Conservation (phyloP, 2,797 vertebrate species). For the Platyrinchus mystaceus region DNA sequence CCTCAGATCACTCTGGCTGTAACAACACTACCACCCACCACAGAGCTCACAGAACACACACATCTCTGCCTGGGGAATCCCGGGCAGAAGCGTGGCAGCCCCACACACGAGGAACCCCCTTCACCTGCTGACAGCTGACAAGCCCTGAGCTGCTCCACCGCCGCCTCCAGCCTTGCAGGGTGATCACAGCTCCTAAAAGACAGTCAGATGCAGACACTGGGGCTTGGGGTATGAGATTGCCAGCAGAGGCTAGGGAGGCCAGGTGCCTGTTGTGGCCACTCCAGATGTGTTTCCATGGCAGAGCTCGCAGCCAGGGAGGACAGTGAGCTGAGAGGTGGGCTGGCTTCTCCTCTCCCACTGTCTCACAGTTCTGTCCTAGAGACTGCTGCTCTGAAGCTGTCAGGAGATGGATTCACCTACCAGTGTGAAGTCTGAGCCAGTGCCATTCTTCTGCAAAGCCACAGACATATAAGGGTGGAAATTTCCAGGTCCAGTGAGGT, state of each 20-base stretch:
- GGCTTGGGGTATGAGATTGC: neutral
- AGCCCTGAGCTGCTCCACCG: neutral
- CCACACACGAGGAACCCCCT: neutral
- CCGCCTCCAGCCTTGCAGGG: neutral
- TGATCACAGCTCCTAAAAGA: neutral
- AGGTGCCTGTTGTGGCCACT: neutral
- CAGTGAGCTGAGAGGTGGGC: neutral
- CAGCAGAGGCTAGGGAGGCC: neutral
- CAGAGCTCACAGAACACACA: neutral
- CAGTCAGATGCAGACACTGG: neutral
- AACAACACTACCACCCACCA: neutral
- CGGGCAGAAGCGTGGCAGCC: neutral
- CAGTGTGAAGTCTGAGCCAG: neutral
- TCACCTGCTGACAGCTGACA: neutral
- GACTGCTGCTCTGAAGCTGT: neutral
- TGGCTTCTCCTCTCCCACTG: neutral
- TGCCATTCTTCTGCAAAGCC: neutral
- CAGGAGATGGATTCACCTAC: neutral
- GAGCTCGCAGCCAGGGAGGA: rapidly evolving
- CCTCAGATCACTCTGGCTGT: neutral
- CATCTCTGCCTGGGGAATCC: neutral
- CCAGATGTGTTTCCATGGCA: neutral
- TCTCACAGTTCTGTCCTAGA: neutral
- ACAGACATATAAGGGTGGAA: rapidly evolving
- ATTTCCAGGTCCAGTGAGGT: neutral